Evolutionary conservation across 1,140 invertebrate genomes (phyloP).

Genomic region (Scaptodrosophila lebanonensis): DNA sequence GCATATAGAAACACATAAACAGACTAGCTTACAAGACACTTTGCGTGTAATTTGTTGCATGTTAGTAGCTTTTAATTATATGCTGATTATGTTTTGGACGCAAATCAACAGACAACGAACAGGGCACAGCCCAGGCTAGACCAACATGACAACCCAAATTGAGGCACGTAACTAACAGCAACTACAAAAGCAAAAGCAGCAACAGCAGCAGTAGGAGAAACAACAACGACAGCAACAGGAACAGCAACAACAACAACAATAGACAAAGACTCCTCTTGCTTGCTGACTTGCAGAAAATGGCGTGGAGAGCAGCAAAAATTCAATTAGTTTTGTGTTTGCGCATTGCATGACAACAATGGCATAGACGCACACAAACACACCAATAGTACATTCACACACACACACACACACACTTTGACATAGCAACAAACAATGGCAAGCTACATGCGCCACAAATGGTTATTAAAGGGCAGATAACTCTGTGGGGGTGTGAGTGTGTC

Average conservation of each 20-base stretch:
- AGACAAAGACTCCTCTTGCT: constrained; percentile 28
- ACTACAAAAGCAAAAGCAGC: no score
- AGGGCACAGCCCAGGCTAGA: constrained; percentile 4
- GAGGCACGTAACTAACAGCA: constrained; percentile 48
- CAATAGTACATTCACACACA: not conserved
- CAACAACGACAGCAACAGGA: no score
- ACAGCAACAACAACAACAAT: no score
- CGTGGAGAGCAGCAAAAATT: constrained; percentile 42
- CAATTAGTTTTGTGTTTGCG: constrained; percentile 74
- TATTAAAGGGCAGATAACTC: no score
- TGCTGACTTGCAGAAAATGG: constrained; percentile 39
- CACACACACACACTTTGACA: not conserved
- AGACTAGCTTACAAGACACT: constrained; percentile 40
- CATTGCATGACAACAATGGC: constrained; percentile 69
- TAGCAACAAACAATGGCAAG: no score
- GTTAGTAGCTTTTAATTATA: constrained; percentile 73
- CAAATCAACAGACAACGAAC: constrained; percentile 46
- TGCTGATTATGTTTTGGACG: constrained; percentile 64
- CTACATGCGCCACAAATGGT: no score
- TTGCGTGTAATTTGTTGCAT: constrained; percentile 73
- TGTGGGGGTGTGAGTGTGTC: no score
- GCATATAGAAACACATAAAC: constrained; percentile 49
- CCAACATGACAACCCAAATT: constrained; percentile 44
- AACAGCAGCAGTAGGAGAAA: no score
- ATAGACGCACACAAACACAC: not conserved